A percentile compares a stretch with the other conserved stretches of the same genome.
These are phyloP conservation scores for Archilochus colubris DNA, from an alignment of 2,113 vertebrate genomes.

Conservation along the genomic window DNA sequence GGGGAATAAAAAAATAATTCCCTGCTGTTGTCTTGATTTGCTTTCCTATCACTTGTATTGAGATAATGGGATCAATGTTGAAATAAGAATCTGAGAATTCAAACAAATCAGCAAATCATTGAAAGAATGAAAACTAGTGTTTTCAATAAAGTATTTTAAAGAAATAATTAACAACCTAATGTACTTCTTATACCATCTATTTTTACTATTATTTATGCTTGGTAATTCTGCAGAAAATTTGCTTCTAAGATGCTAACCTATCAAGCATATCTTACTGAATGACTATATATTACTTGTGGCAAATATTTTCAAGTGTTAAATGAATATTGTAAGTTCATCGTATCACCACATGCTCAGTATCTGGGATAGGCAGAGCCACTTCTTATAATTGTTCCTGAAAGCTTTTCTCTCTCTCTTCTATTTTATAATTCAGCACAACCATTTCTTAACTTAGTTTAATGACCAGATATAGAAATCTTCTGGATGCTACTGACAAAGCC, in stretches of 20 bases:
- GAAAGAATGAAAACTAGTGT: neutral
- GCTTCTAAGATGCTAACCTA: neutral
- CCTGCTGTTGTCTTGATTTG: slow-evolving; percentile 9
- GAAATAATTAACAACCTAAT: neutral
- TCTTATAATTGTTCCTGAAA: neutral
- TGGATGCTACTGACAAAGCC: neutral
- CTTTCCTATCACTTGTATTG: neutral
- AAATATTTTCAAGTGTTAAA: neutral
- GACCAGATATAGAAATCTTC: neutral
- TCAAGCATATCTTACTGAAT: neutral
- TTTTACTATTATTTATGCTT: neutral
- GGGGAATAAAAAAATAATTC: slow-evolving; percentile 29
- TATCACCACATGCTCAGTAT: neutral
- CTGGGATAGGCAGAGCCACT: neutral
- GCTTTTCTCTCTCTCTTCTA: neutral
- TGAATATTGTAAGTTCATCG: neutral
- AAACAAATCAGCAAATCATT: neutral
- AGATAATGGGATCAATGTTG: neutral
- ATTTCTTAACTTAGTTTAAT: neutral
- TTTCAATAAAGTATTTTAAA: neutral
- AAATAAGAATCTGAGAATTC: neutral
- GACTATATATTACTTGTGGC: neutral
- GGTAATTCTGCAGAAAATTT: neutral
- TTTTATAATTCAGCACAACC: neutral
- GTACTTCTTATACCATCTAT: neutral